Evolutionary conservation across 2,113 vertebrate species (phyloP), one percentile per base, ranked within the genome.

Genomic region (Myotis yumanensis): DNA sequence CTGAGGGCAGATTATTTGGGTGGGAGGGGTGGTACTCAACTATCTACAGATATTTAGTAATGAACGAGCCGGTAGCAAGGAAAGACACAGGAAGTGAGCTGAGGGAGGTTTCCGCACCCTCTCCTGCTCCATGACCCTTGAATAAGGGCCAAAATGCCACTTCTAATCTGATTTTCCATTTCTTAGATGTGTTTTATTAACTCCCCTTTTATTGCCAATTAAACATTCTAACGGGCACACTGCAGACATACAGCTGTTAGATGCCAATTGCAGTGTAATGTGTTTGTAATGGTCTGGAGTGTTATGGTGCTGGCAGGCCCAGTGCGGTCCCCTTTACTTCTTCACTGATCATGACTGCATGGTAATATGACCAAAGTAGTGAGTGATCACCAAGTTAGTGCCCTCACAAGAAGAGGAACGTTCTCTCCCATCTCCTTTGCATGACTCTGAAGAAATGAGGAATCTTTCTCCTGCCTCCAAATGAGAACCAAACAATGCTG

Each of bases 141-240:
- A 97, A 92, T 22, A 82, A 93, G 91, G 95, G 90, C 22, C 69
- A 97, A 89, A 84, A 82, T 35, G 72, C 59, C 94, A 94, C 68
- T 79, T 95, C 79, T 22, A 87, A 94, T 95, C 91, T 91, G 96
- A 97, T 91, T 97, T 97, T 91, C 75, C 95, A 83, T 64, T 96
- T 97, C 93, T 97, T 86, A 68, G 48, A 92, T 96, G 81, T 77
- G 92, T 97, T 97, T 98, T 97, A 97, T 98, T 96, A 97, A 97
- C 75, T 97, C 62, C 28, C 95, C 32, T 95, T 97, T 97, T 96
- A 97, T 68, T 83, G 77, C 88, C 88, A 89, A 77, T 95, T 98
- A 97, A 97, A 97, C 95, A 96, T 92, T 96, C 97, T 97, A 96
- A 97, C 94, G 92, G 95, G 93, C 89, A 94, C 72, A 82, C 0